phyloP scores from a whole-genome alignment of 2,888 invertebrate species.

The Limenitis camilla region DNA sequence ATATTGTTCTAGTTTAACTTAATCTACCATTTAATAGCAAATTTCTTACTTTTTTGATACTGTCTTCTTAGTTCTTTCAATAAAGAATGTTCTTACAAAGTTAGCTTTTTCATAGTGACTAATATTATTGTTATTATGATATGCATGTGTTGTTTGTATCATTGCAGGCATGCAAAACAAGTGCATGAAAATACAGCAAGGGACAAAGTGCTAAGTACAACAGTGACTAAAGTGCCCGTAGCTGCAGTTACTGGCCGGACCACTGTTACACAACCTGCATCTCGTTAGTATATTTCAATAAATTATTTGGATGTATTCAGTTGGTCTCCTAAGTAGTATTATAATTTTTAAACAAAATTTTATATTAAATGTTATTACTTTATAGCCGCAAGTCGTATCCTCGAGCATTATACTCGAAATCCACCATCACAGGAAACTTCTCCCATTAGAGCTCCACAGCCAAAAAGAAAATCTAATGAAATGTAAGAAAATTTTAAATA shows the following conservation, averaged over 20 bases:
- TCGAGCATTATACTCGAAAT: constrained; percentile 66
- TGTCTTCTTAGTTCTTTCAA: no score
- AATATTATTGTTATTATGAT: no score
- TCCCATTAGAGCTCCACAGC: constrained; percentile 32
- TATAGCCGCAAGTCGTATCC: constrained; percentile 60
- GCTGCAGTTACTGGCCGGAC: constrained; percentile 65
- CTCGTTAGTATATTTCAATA: constrained; percentile 46
- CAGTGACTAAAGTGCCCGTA: constrained; percentile 60
- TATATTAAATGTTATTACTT: constrained; percentile 8
- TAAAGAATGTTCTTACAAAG: no score
- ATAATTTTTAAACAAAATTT: neutral
- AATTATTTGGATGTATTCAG: neutral
- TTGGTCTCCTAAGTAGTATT: no score
- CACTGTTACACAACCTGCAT: constrained; percentile 51
- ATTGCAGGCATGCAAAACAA: constrained; percentile 72
- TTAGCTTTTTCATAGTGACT: no score
- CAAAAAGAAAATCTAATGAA: constrained; percentile 43
- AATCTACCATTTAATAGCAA: no score
- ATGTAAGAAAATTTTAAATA: constrained; percentile 13
- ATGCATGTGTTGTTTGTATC: neutral
- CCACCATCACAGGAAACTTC: constrained; percentile 37
- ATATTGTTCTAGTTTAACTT: no score
- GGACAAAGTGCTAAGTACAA: constrained; percentile 67
- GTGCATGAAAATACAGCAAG: constrained; percentile 75
- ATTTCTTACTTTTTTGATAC: no score